Evolutionary conservation across 2,797 vertebrate species (phyloP).

Genomic region (Hyperoplus immaculatus): DNA sequence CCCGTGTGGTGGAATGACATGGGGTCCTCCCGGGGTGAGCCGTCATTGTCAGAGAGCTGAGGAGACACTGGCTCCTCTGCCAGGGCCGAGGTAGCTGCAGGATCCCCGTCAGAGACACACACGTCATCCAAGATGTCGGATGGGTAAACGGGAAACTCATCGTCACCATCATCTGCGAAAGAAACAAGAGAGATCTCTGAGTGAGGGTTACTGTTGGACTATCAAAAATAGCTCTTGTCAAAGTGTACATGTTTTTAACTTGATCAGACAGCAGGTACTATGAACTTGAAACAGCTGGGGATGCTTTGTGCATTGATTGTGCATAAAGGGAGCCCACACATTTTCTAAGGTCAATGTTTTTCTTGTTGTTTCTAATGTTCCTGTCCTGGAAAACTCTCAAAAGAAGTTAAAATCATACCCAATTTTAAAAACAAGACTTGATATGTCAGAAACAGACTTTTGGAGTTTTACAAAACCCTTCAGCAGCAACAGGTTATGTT

Average conservation of each 20-base stretch:
- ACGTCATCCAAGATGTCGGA: constrained; percentile 87
- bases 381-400: not conserved
- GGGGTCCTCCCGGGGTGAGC: constrained; percentile 85
- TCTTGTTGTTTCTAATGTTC: not conserved
- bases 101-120: constrained; percentile 86
- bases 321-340: constrained; percentile 9
- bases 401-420: constrained; percentile 3
- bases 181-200: constrained; percentile 43
- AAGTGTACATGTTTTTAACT: not conserved
- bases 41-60: constrained; percentile 87
- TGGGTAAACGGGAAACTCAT: constrained; percentile 88
- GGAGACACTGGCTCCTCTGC: constrained; percentile 89
- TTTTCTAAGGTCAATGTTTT: constrained; percentile 21
- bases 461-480: not conserved
- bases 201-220: constrained; percentile 48
- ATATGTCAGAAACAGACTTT: constrained; percentile 36
- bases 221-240: not conserved
- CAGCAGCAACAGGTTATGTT: constrained; percentile 53
- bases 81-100: constrained; percentile 66
- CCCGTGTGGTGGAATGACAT: constrained; percentile 87
- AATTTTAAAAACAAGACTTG: not conserved
- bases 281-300: constrained; percentile 46
- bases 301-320: constrained; percentile 17
- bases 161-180: constrained; percentile 88
- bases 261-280: constrained; percentile 32